A percentile compares a stretch with the other conserved stretches of the same genome.
Conservation (phyloP, 2,113 vertebrate genomes). For the Cheirogaleus medius region DNA sequence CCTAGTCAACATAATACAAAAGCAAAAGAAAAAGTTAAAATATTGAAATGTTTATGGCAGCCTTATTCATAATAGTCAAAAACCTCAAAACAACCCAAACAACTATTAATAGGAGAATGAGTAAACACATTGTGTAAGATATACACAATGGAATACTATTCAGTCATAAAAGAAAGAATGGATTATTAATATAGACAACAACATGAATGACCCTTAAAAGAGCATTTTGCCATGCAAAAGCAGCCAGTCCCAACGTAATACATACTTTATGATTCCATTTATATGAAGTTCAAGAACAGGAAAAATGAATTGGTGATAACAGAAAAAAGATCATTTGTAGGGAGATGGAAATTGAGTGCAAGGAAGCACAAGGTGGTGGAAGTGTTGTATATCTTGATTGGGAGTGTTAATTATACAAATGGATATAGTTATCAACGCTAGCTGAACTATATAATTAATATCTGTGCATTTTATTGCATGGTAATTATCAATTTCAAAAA, state of each 20-base stretch:
- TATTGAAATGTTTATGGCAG: background rate
- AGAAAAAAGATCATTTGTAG: background rate
- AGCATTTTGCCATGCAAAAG: background rate
- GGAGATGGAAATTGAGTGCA: background rate
- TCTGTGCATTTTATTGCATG: background rate
- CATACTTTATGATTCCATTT: background rate
- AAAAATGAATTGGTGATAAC: background rate
- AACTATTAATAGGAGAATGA: background rate
- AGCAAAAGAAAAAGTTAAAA: background rate
- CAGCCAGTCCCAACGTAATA: background rate
- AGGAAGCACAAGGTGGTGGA: background rate
- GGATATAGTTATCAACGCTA: background rate
- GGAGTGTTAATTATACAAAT: background rate
- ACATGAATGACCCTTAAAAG: background rate
- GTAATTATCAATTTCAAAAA: conserved; percentile 21
- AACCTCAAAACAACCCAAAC: background rate
- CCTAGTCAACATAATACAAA: background rate
- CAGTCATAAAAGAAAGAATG: background rate
- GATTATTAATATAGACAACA: background rate
- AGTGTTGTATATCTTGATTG: background rate
- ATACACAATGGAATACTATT: background rate
- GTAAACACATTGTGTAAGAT: background rate
- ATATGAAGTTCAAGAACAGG: background rate
- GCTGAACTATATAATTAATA: background rate
- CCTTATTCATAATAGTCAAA: background rate